Evolutionary conservation across 2,113 vertebrate species (phyloP), one percentile per base, ranked within the genome.

Genomic region (Eubucco bourcierii): DNA sequence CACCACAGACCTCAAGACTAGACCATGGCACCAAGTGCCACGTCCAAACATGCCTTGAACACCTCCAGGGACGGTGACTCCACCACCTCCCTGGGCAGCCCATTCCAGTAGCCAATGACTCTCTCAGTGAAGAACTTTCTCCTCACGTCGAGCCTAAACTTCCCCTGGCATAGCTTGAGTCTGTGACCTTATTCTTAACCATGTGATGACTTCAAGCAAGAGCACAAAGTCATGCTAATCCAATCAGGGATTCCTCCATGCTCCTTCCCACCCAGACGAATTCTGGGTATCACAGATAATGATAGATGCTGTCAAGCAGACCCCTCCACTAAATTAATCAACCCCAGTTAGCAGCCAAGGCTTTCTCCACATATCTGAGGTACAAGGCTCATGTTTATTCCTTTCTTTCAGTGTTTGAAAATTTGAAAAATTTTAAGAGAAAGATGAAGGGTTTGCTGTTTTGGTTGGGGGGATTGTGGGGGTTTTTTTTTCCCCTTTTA

Each of bases 171-270:
- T n/a, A n/a, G n/a, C n/a, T n/a, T n/a, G n/a, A n/a, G n/a, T n/a
- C n/a, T n/a, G n/a, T n/a, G n/a, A n/a, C n/a, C n/a, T n/a, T n/a
- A 52, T 53, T 71, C 93, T 91, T 80, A 90, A 82, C 47, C 25
- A 87, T 0, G 0, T 24, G 76, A 52, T 10, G 53, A 47, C 47
- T 78, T 89, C 64, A 74, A 83, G 37, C 65, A 88, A 88, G 56
- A 87, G 61, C 33, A 73, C 34, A 85, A 91, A 88, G 56, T 71
- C 75, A 87, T 33, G 29, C 34, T 60, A 91, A 83, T 86, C 73
- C 73, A 88, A 82, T 12, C 61, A 88, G 41, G 53, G 91, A 91
- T 90, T 95, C 65, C 61, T 72, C 72, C 25, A 6, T 65, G 55
- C 55, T 87, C 53, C 9, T 5, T 90, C 27, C 53, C 59, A 84